Evolutionary conservation across 2,113 vertebrate species (phyloP), one percentile per base, ranked within the genome.

Genomic region (Charina bottae): DNA sequence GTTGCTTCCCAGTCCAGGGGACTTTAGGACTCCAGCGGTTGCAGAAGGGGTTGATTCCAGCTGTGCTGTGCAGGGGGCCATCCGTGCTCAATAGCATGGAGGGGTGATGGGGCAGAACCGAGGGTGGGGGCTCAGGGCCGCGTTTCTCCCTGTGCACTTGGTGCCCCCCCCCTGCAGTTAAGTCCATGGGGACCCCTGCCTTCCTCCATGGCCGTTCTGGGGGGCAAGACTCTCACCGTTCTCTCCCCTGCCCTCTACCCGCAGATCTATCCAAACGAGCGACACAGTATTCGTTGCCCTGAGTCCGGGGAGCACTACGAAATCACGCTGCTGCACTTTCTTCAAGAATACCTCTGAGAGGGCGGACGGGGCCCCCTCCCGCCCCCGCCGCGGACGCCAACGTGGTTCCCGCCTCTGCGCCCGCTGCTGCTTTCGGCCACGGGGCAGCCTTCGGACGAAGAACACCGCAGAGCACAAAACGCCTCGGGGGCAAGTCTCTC

Each of bases 221-320:
- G 11, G 26, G n/a, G 15, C n/a, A 1, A 0, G n/a, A 7, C n/a
- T 37, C 68, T 17, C 1, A 72, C 68, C 6, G 2, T 58, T 54
- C 2, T 21, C 12, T 89, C 83, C 24, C 91, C 64, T 49, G 10
- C 42, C 46, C 19, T 2, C 11, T 2, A 0, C 64, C 11, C 89
- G 0, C 97, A 99, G 99, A 99, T 99, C 94, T 99, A 99, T 96
- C 99, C 99, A 95, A 99, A 99, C 0, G 99, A 99, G 98, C 98
- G 99, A 96, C 99, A 99, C 98, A 99, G 99, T 96, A 99, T 99
- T 95, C 99, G 99, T 97, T 99, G 99, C 97, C 99, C 99, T 0
- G 99, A 99, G 97, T 99, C 99, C 2, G 99, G 99, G 89, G 99
- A 99, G 98, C 99, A 99, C 98, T 99, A 99, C 28, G 99, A 99